Evolutionary conservation across 2,888 invertebrate genomes (phyloP).

Genomic region (Acleris literana): DNA sequence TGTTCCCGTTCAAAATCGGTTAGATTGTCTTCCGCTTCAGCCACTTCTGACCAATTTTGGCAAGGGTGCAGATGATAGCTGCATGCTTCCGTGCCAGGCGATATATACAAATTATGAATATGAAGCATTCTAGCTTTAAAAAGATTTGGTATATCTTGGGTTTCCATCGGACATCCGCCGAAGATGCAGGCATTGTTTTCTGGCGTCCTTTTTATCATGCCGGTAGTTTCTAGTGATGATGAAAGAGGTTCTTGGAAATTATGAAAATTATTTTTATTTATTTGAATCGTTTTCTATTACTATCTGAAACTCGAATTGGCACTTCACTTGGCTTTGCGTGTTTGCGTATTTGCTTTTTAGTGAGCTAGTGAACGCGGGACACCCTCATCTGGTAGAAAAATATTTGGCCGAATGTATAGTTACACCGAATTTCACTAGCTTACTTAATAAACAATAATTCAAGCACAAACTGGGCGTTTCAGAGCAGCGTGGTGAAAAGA

Average conservation of each 20-base stretch:
- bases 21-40: constrained; percentile 8
- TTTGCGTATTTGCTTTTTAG: no score
- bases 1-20: constrained; percentile 5
- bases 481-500: no score
- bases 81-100: no score
- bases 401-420: no score
- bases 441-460: no score
- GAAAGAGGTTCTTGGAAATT: constrained; percentile 1
- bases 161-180: constrained; percentile 6
- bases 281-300: constrained; percentile 5
- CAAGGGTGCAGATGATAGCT: not conserved
- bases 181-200: constrained; percentile 4
- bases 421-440: no score
- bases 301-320: constrained; percentile 3
- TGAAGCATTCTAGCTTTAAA: constrained; percentile 6
- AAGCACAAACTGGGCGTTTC: no score
- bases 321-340: not conserved
- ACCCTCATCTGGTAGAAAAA: no score
- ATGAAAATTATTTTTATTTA: constrained; percentile 2
- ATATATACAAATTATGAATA: constrained; percentile 3
- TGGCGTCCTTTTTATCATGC: constrained; percentile 7
- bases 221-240: constrained; percentile 6
- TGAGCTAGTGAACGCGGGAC: no score
- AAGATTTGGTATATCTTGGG: constrained; percentile 2
- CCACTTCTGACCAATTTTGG: constrained; percentile 6